Evolutionary conservation across 2,888 invertebrate genomes (phyloP).

Genomic region (Ethmia dodecea): DNA sequence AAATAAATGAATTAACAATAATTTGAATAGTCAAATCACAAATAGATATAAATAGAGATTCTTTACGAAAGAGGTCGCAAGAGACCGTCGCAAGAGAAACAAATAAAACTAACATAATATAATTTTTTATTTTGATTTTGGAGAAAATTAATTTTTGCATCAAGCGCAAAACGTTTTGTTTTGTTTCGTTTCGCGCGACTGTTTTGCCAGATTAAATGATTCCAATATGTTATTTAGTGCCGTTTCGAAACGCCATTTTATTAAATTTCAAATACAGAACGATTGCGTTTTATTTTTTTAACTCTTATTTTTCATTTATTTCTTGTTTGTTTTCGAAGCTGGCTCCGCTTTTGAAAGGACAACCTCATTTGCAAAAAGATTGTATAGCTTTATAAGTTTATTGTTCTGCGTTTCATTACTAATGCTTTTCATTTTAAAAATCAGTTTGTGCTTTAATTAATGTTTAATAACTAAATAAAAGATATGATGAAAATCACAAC

Average conservation of each 20-base stretch:
- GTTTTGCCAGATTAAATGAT: slow-evolving; percentile 40
- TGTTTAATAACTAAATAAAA: too few species aligned
- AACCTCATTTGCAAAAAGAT: too few species aligned
- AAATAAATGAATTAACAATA: too few species aligned
- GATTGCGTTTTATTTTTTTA: slow-evolving; percentile 11
- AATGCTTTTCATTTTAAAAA: too few species aligned
- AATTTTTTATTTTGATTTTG: slow-evolving; percentile 21
- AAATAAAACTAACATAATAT: too few species aligned
- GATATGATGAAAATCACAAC: too few species aligned
- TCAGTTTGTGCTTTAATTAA: too few species aligned
- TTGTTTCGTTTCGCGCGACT: slow-evolving; percentile 27
- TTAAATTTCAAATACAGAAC: slow-evolving; percentile 21
- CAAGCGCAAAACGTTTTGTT: slow-evolving; percentile 29
- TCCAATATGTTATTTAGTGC: slow-evolving; percentile 36
- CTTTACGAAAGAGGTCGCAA: slow-evolving; percentile 36
- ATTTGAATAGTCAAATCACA: too few species aligned
- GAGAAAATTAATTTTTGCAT: slow-evolving; percentile 51
- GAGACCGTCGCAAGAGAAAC: slow-evolving; percentile 47
- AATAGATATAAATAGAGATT: slow-evolving; percentile 52
- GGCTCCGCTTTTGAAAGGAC: too few species aligned
- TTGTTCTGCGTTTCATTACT: too few species aligned
- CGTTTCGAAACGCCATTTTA: slow-evolving; percentile 23
- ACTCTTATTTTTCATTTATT: not conserved
- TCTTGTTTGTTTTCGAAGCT: too few species aligned
- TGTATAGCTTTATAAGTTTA: too few species aligned